Base-by-base conservation (phyloP, 1,140 invertebrate species). In the Kradibia gibbosae region DNA sequence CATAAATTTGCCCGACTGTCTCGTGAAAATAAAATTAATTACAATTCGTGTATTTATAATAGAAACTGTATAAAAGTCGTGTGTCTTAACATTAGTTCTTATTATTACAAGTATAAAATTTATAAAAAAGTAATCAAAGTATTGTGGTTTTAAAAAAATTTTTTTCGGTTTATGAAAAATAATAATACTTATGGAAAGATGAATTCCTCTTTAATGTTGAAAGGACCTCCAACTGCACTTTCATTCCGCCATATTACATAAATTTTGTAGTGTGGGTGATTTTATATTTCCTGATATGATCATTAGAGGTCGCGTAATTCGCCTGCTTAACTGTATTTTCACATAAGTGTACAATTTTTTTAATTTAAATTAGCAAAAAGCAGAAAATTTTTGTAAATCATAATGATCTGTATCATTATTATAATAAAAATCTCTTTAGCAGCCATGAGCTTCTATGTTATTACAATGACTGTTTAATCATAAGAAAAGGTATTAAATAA, bases 121-220 rank as follows among this genome's bases (percentile, higher is more conserved):
- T 60, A 31, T 31, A 1, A 28, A 17, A 1, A 65, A 36, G 8
- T 17, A 65, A 36, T 20, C 4, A 65, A 36, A 3, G 13, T 17
- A 25, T 57, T 57, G n/a, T 28, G 25, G 15, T 34, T 62, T 15
- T 39, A 67, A 0, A 39, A 67, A 17, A 22, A 65, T 39, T 39
- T 17, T 39, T 67, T n/a, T 67, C n/a, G 25, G 4, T 20, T 2
- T 5, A 67, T 22, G 3, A 7, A 39, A 67, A 22, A 67, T n/a
- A 67, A 67, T n/a, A 67, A 67, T 67, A 36, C 20, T 67, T 67
- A n/a, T 36, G 39, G 20, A 17, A 5, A 65, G 22, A 67, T 67
- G 22, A 39, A 39, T 67, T 20, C 8, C 36, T 17, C 28, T 34
- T 5, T 34, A 67, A 65, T 2, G 5, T 22, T 67, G 17, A 22